Base-by-base conservation (phyloP, 2,888 invertebrate genomes). In the Stenichneumon culpator region DNA sequence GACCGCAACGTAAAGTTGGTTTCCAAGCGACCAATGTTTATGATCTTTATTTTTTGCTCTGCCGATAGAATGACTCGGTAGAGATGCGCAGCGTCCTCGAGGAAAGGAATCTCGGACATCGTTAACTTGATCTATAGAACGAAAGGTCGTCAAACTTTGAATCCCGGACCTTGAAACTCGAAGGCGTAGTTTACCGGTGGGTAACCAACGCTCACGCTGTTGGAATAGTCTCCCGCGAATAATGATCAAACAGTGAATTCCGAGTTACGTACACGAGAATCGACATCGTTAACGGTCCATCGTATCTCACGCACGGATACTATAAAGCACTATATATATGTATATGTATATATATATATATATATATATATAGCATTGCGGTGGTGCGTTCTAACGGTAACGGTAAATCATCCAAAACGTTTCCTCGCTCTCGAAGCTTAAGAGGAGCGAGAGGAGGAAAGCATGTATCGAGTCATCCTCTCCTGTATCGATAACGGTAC, bases 401-500 rank as follows among this genome's bases (percentile, higher is more conserved):
- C 86, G 88, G 87, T 86, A 90, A 89, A 88, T 89, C 90, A 86
- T 90, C 90, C 88, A 90, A 91, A 91, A 90, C 88, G 87, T 84
- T 79, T 88, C 87, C 79, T 83, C 83, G 79, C 73, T 73, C 67
- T 75, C 60, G 70, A 70, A 75, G 74, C 54, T 79, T 72, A 65
- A 73, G 69, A 68, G 65, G 70, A 72, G 50, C 68, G 52, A 47
- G 80, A 86, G 44, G 84, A 88, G 86, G 78, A 74, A 52, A 75
- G 65, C 44, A n/a, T 50, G 84, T 87, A 90, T 91, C 89, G 88
- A 87, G 87, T 86, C 82, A 87, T 90, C 88, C 87, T 88, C 83
- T 78, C 78, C 85, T 86, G 86, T n/a, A 79, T 67, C 86, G 88
- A 86, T 93, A 93, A 93, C 93, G 93, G 93, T 92, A 93, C 86